Conservation (phyloP, 2,888 invertebrate genomes). For the Drosophila subquinaria region DNA sequence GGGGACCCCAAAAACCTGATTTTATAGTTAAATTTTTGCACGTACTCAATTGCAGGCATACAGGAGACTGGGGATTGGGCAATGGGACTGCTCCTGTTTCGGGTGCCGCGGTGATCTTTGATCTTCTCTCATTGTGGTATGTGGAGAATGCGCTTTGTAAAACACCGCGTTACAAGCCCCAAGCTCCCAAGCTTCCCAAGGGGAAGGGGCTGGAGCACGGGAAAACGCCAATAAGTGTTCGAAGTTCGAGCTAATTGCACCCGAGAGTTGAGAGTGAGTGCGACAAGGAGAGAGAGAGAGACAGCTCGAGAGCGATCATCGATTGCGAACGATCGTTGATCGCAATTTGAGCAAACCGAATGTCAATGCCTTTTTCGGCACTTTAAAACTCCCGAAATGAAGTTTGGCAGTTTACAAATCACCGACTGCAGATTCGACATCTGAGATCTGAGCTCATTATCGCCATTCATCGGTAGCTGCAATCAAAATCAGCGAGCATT, state of each 20-base stretch:
- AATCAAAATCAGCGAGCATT: conserved; percentile 67
- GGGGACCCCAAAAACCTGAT: conserved; percentile 62
- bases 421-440: conserved; percentile 55
- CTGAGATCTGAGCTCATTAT: conserved; percentile 61
- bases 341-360: conserved; percentile 68
- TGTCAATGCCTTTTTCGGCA: conserved; percentile 78
- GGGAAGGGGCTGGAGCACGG: conserved; percentile 17
- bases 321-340: conserved; percentile 66
- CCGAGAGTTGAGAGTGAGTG: conserved; percentile 51
- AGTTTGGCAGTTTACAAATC: conserved; percentile 81
- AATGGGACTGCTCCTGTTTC: conserved; percentile 53
- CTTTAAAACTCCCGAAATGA: conserved; percentile 75
- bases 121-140: conserved; percentile 68
- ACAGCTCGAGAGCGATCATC: conserved; percentile 53
- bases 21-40: conserved; percentile 73
- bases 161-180: conserved; percentile 72
- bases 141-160: conserved; percentile 78
- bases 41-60: conserved; percentile 63
- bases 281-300: conserved; percentile 10
- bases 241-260: conserved; percentile 75
- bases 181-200: neutral
- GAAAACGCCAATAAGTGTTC: conserved; percentile 80
- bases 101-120: conserved; percentile 79
- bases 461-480: conserved; percentile 70
- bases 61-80: conserved; percentile 11